A percentile compares a stretch with the other conserved stretches of the same genome.
Conservation (phyloP, 2,113 vertebrate genomes). For the Gymnobelideus leadbeateri region DNA sequence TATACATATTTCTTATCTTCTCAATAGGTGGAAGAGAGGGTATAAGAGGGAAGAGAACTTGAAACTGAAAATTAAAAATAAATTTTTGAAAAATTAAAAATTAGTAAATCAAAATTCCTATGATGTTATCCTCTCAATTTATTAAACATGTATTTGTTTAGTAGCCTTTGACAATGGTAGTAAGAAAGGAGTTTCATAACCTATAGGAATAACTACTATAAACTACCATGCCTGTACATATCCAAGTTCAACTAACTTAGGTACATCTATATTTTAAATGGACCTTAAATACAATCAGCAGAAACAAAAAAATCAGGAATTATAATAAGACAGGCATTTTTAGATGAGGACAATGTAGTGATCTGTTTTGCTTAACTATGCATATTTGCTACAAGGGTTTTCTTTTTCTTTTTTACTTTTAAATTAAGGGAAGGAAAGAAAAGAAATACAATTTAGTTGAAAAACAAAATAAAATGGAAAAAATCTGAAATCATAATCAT, state of each 20-base stretch:
- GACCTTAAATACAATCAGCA: background rate
- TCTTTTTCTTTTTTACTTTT: background rate
- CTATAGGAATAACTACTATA: background rate
- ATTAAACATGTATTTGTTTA: background rate
- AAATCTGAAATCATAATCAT: background rate
- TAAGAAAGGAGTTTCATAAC: background rate
- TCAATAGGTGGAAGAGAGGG: background rate
- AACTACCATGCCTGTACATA: background rate
- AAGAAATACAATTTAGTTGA: background rate
- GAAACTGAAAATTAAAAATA: background rate
- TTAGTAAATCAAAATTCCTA: background rate
- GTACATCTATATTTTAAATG: background rate
- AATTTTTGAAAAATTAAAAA: background rate
- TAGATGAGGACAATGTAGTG: background rate
- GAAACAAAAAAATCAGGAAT: slow-evolving; percentile 46
- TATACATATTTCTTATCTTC: background rate
- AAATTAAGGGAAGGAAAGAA: background rate
- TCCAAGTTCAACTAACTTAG: background rate
- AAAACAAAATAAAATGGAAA: slow-evolving; percentile 23
- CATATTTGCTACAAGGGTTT: background rate
- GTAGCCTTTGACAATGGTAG: background rate
- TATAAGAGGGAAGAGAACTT: background rate
- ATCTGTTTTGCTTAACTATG: background rate
- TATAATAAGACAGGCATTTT: background rate
- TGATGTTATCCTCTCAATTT: background rate